Conservation (phyloP, 2,888 invertebrate species). For the Abscondita cerata region DNA sequence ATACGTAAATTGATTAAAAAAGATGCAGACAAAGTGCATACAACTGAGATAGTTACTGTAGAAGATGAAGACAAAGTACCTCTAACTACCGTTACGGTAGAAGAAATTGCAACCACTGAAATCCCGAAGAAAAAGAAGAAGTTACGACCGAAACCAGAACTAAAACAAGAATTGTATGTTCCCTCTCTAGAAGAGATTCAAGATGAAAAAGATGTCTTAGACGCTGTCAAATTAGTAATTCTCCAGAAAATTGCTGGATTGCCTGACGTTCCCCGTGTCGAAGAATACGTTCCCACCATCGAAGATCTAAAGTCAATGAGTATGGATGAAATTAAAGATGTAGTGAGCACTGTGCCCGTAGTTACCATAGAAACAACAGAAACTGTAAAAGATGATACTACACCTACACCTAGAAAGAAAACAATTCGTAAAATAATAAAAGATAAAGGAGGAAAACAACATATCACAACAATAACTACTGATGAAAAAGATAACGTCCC, state of each 20-base stretch:
- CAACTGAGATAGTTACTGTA: constrained; percentile 30
- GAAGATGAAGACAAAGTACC: constrained; percentile 43
- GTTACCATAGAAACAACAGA: constrained; percentile 36
- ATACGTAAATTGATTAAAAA: constrained; percentile 38
- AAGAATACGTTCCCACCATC: background rate
- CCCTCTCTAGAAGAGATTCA: constrained; percentile 40
- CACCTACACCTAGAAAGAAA: constrained; percentile 41
- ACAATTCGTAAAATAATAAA: constrained; percentile 38
- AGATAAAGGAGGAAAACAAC: constrained; percentile 46
- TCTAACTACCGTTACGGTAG: constrained; percentile 49
- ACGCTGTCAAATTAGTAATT: constrained; percentile 42
- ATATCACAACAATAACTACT: constrained; percentile 51
- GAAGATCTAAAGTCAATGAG: constrained; percentile 15
- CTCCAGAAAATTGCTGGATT: constrained; percentile 5
- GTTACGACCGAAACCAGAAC: background rate
- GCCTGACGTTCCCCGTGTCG: constrained; percentile 22
- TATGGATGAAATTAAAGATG: background rate
- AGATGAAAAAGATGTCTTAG: constrained; percentile 39
- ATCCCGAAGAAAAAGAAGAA: constrained; percentile 37
- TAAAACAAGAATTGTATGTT: background rate
- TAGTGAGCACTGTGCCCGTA: background rate
- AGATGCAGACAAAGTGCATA: constrained; percentile 43
- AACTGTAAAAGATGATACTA: constrained; percentile 22
- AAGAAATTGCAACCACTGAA: constrained; percentile 50
- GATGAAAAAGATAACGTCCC: constrained; percentile 37